Conservation (phyloP, 1,140 invertebrate species). For the Pinna nobilis region DNA sequence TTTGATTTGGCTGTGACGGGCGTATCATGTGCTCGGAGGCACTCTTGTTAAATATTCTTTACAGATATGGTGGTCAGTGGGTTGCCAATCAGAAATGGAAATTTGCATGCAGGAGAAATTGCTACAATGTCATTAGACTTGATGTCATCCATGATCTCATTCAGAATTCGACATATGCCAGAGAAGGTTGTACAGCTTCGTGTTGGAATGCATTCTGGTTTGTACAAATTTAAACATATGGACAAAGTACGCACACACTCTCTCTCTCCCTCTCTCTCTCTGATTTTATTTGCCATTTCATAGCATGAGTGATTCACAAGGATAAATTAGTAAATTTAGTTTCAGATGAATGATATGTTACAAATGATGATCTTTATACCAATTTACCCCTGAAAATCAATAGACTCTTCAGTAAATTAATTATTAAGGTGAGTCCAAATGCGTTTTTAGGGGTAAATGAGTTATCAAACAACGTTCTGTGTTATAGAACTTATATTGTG, state of each 20-base stretch:
- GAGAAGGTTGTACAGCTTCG: conserved; percentile 88
- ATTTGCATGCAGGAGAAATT: conserved; percentile 87
- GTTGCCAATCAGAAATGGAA: conserved; percentile 76
- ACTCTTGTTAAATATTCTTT: not conserved
- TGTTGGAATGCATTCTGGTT: conserved; percentile 94
- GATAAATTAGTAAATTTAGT: not conserved
- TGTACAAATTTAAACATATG: not conserved
- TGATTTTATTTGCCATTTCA: not conserved
- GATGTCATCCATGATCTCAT: conserved; percentile 86
- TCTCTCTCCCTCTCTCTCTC: not conserved
- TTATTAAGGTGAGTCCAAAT: no score
- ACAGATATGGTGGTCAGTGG: conserved; percentile 80
- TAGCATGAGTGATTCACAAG: not conserved
- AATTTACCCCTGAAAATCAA: no score
- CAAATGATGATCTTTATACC: no score
- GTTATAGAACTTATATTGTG: no score
- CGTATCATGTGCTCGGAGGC: not conserved
- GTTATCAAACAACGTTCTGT: no score
- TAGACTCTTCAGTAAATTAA: no score
- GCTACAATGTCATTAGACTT: conserved; percentile 91
- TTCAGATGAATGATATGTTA: no score
- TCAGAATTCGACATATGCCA: conserved; percentile 88
- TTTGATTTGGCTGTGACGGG: no score
- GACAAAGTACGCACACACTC: not conserved
- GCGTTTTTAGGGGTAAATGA: no score